Evolutionary conservation across 2,113 vertebrate species (phyloP).

Genomic region (Mesocricetus auratus): DNA sequence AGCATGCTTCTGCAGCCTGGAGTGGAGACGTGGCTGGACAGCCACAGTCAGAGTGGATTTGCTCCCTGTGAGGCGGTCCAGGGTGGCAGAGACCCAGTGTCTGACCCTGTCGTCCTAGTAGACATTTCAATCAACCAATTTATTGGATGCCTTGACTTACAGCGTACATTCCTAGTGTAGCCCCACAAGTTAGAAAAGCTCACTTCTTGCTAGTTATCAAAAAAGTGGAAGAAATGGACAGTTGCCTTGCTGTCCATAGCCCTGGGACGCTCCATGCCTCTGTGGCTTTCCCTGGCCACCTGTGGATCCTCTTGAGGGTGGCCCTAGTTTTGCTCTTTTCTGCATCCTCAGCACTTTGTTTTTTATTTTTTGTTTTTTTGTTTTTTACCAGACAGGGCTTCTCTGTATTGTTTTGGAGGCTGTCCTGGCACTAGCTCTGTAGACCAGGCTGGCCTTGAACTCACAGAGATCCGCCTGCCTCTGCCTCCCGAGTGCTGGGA

Average conservation of each 20-base stretch:
- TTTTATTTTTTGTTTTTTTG: too few relatives aligned
- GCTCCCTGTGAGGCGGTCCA: not conserved
- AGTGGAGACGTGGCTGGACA: not conserved
- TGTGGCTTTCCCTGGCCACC: not conserved
- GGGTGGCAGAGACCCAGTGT: slow-evolving; percentile 7
- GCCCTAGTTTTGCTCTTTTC: not conserved
- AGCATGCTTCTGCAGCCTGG: not conserved
- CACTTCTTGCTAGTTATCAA: not conserved
- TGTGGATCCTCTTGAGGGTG: not conserved
- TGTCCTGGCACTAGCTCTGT: too few relatives aligned
- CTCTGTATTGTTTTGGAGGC: too few relatives aligned
- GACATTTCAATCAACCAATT: not conserved
- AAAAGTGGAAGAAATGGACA: not conserved
- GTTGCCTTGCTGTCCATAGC: not conserved
- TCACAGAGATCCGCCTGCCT: too few relatives aligned
- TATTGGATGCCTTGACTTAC: slow-evolving; percentile 22
- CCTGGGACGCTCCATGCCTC: not conserved
- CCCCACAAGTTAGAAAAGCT: not conserved
- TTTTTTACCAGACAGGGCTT: too few relatives aligned
- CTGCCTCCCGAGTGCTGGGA: too few relatives aligned
- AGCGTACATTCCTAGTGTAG: slow-evolving; percentile 8
- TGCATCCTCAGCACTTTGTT: not conserved
- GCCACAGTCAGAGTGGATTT: not conserved
- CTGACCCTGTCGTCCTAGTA: not conserved
- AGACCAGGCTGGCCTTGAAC: too few relatives aligned